Conservation (phyloP, 2,113 vertebrate genomes). For the Axis porcinus region DNA sequence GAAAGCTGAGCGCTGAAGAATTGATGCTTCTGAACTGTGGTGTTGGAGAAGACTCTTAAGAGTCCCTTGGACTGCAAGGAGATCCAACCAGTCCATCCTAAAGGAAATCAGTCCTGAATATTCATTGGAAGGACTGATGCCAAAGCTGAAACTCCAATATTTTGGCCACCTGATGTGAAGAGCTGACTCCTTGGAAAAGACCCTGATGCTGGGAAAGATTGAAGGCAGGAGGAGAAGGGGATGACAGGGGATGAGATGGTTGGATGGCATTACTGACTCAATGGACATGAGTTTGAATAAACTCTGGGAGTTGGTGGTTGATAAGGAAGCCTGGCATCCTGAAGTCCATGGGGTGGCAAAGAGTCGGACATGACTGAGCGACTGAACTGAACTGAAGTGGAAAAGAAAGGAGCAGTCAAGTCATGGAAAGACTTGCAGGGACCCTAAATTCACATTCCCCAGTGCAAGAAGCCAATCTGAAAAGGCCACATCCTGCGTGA, state of each 20-base stretch:
- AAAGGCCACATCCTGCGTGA: fast-evolving
- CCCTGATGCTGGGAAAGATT: not conserved
- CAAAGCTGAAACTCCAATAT: not conserved
- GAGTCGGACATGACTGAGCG: not conserved
- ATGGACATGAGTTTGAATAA: not conserved
- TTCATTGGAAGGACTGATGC: not conserved
- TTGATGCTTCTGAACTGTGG: not conserved
- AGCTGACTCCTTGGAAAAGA: not conserved
- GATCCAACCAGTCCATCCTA: not conserved
- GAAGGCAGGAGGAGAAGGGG: not conserved
- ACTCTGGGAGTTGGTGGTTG: not conserved
- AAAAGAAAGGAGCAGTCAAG: not conserved
- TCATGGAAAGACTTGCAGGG: not conserved
- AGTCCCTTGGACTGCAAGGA: not conserved
- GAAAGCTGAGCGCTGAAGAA: not conserved
- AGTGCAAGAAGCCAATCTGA: not conserved
- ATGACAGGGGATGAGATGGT: not conserved
- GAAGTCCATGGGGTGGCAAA: not conserved
- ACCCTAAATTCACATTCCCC: not conserved
- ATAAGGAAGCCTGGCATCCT: not conserved
- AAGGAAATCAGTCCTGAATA: not conserved
- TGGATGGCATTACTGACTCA: fast-evolving
- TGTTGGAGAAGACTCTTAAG: not conserved
- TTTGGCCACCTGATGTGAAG: not conserved
- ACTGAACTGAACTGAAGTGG: not conserved